A percentile compares a stretch with the other conserved stretches of the same genome.
Evolutionary conservation across 2,113 vertebrate species (phyloP).

Genomic region (Bothrops jararaca): DNA sequence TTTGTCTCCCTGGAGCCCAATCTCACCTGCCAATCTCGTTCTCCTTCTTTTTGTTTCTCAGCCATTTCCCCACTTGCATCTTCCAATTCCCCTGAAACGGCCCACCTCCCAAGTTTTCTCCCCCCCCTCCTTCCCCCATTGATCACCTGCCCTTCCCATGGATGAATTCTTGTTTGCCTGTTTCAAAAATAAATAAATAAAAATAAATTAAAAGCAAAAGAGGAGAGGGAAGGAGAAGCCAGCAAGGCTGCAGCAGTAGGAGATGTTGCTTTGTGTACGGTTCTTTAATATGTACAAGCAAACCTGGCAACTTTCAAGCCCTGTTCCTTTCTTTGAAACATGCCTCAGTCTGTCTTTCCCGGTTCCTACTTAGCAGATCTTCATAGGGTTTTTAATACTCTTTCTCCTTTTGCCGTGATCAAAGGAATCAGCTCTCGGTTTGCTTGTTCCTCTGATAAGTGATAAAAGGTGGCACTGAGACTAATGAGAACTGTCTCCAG

Average conservation of each 20-base stretch:
- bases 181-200: not conserved
- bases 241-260: slow-evolving; percentile 36
- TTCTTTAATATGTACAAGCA: slow-evolving; percentile 69
- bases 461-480: slow-evolving; percentile 76
- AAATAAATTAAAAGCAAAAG: too few species aligned
- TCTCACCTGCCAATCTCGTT: not conserved
- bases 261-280: slow-evolving; percentile 50
- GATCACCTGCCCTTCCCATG: slow-evolving; percentile 37
- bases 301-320: slow-evolving; percentile 66
- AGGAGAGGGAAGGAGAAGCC: not conserved
- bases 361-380: slow-evolving; percentile 70
- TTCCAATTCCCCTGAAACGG: slow-evolving; percentile 41
- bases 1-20: slow-evolving; percentile 32
- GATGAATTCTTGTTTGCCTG: slow-evolving; percentile 23
- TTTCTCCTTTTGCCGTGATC: slow-evolving; percentile 77
- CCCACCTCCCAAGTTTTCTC: slow-evolving; percentile 46
- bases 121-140: not conserved
- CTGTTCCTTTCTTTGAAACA: slow-evolving; percentile 69
- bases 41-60: slow-evolving; percentile 56
- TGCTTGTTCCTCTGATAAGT: slow-evolving; percentile 79
- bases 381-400: slow-evolving; percentile 73
- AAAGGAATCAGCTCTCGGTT: slow-evolving; percentile 73
- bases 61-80: slow-evolving; percentile 41
- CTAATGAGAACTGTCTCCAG: slow-evolving; percentile 69
- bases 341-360: slow-evolving; percentile 63